A percentile compares a stretch with the other conserved stretches of the same genome.
Evolutionary conservation across 1,140 invertebrate species (phyloP).

Genomic region (Drosophila bocqueti): DNA sequence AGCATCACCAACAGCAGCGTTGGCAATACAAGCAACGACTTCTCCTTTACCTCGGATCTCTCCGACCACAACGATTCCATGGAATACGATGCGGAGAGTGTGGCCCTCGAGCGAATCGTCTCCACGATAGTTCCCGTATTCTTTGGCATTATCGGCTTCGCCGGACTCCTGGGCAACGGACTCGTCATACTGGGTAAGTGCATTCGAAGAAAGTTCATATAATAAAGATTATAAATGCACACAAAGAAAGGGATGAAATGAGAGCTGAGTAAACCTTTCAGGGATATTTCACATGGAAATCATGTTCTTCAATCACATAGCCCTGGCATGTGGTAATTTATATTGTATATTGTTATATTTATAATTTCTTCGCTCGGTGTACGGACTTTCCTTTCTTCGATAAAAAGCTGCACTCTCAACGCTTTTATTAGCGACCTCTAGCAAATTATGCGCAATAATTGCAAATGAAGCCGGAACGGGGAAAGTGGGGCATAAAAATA

Average conservation of each 20-base stretch:
- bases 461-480: slow-evolving; percentile 47
- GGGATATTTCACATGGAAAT: no score
- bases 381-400: background rate
- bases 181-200: slow-evolving; percentile 90
- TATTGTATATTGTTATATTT: no score
- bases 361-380: background rate
- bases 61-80: slow-evolving; percentile 36
- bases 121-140: slow-evolving; percentile 44
- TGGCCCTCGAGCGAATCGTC: slow-evolving; percentile 38
- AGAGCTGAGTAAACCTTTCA: background rate
- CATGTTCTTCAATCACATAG: background rate
- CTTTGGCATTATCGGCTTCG: slow-evolving; percentile 86
- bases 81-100: slow-evolving; percentile 38
- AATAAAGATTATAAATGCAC: background rate
- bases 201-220: background rate
- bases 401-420: slow-evolving; percentile 14
- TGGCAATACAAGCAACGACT: background rate
- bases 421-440: slow-evolving; percentile 61
- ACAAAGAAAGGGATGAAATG: background rate
- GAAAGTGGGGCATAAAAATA: slow-evolving; percentile 31
- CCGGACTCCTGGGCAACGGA: slow-evolving; percentile 95
- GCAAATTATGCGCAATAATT: slow-evolving; percentile 78
- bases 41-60: slow-evolving; percentile 7
- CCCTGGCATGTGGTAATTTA: background rate
- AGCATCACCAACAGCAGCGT: background rate